Percentiles rank a stretch among this genome's conserved stretches.
Conservation (phyloP, 2,797 vertebrate species). For the Melanotaenia trifasciata region DNA sequence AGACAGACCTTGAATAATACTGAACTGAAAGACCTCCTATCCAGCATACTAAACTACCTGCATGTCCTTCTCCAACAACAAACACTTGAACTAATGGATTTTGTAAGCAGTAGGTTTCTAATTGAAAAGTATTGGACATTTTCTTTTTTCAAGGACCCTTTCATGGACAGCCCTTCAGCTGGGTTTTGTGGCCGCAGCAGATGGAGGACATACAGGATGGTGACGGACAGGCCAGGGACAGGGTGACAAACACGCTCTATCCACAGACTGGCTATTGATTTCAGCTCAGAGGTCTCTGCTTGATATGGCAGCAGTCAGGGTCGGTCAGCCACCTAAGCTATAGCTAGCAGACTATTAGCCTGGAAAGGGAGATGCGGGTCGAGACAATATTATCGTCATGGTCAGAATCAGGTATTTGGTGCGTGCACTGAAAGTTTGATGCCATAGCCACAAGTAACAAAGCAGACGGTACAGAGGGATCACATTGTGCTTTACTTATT, state of each 20-base stretch:
- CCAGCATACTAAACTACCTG: constrained; percentile 8
- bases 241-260: constrained; percentile 73
- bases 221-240: constrained; percentile 78
- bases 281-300: constrained; percentile 72
- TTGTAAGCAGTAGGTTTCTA: constrained; percentile 48
- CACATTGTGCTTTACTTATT: neutral
- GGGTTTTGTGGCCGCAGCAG: constrained; percentile 44
- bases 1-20: neutral
- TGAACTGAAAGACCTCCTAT: neutral
- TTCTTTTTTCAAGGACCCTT: constrained; percentile 54
- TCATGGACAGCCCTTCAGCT: constrained; percentile 40
- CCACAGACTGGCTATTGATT: constrained; percentile 74
- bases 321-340: constrained; percentile 57
- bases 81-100: constrained; percentile 35
- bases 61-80: constrained; percentile 18
- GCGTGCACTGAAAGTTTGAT: constrained; percentile 46
- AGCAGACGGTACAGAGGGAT: constrained; percentile 11
- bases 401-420: constrained; percentile 49
- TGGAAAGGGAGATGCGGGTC: constrained; percentile 50
- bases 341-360: constrained; percentile 57
- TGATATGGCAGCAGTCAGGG: constrained; percentile 74
- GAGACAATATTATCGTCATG: constrained; percentile 61
- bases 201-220: constrained; percentile 52
- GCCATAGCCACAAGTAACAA: constrained; percentile 18
- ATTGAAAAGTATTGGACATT: constrained; percentile 57